Conservation (phyloP, 2,113 vertebrate genomes). For the Telmatochromis brachygnathus region DNA sequence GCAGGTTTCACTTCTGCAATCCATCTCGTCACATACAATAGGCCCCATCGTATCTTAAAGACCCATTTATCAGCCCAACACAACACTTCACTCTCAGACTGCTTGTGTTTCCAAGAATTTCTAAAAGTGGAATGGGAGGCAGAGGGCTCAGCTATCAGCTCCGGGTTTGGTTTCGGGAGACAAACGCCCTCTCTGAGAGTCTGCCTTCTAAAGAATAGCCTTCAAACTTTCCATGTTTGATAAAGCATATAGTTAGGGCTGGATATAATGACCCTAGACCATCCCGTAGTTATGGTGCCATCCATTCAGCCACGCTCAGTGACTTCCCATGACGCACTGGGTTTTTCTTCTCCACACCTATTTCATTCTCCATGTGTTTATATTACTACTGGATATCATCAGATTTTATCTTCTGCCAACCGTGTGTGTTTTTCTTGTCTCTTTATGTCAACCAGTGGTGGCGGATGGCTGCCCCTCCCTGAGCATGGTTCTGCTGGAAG, state of each 20-base stretch:
- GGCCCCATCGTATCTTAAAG: neutral
- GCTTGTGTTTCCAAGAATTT: neutral
- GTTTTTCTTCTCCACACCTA: neutral
- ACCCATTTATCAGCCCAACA: neutral
- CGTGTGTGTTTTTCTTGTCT: fast-evolving
- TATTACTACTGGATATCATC: neutral
- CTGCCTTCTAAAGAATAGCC: neutral
- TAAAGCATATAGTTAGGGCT: neutral
- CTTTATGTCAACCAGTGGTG: neutral
- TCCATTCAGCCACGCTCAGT: neutral
- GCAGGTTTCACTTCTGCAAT: neutral
- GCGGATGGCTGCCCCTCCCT: fast-evolving
- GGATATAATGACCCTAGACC: neutral
- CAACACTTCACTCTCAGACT: neutral
- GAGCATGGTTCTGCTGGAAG: neutral
- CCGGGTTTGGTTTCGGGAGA: neutral
- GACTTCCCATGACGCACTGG: neutral
- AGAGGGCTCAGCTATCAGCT: fast-evolving
- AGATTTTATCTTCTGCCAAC: neutral
- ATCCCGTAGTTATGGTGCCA: fast-evolving
- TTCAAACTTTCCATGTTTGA: neutral
- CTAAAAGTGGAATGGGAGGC: neutral
- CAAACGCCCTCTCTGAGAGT: neutral
- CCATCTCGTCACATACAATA: neutral
- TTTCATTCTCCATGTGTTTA: neutral